phyloP scores from a whole-genome alignment of 2,113 vertebrate genomes.

The Ctenodactylus gundi region DNA sequence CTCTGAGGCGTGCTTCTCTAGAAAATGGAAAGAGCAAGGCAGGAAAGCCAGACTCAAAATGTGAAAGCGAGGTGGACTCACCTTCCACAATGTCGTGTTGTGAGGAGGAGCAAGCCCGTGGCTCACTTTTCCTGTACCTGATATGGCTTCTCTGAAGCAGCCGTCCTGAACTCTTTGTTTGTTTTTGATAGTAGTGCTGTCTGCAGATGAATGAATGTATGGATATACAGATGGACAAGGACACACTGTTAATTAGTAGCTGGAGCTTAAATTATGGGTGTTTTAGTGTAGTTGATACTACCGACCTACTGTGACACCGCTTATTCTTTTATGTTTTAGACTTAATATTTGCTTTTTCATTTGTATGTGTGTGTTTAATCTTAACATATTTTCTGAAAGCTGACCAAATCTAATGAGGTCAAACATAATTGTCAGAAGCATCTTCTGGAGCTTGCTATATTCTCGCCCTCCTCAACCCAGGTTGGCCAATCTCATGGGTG shows the following conservation, averaged over 20 bases:
- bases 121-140: neutral
- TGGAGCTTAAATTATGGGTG: neutral
- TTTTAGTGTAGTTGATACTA: neutral
- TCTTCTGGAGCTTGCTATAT: neutral
- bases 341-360: neutral
- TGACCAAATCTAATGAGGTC: neutral
- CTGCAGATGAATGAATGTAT: no score
- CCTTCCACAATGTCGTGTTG: neutral
- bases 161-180: neutral
- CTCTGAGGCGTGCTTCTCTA: neutral
- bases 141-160: neutral
- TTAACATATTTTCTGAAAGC: slow-evolving; percentile 6
- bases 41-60: neutral
- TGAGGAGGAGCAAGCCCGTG: neutral
- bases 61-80: neutral
- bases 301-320: neutral
- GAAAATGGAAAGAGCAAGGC: neutral
- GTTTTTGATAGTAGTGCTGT: neutral
- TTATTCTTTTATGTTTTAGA: neutral
- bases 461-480: neutral
- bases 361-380: neutral
- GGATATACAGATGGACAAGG: neutral
- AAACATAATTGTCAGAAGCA: neutral
- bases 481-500: neutral
- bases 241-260: neutral